Conservation (phyloP, 2,888 invertebrate species). For the Agrochola lychnidis region DNA sequence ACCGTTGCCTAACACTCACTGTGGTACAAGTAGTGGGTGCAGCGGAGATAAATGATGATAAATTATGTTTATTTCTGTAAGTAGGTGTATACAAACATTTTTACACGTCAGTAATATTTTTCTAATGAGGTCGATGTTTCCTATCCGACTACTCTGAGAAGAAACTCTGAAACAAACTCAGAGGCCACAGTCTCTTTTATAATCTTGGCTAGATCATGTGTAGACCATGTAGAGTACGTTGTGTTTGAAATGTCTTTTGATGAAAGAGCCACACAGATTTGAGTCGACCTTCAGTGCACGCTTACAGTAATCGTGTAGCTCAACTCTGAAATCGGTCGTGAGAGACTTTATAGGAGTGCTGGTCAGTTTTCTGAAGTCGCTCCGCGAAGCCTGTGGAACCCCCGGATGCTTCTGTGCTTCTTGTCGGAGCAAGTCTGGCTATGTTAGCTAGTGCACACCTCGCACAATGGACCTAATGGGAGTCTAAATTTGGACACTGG, state of each 20-base stretch:
- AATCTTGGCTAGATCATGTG: neutral
- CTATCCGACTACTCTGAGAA: too few species aligned
- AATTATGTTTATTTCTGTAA: neutral
- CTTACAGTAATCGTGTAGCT: neutral
- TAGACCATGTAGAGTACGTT: neutral
- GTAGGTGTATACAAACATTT: neutral
- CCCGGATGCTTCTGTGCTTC: neutral
- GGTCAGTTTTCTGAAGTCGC: too few species aligned
- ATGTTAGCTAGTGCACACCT: neutral
- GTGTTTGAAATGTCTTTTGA: neutral
- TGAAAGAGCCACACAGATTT: too few species aligned
- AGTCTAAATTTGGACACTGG: too few species aligned
- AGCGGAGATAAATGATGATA: constrained; percentile 22
- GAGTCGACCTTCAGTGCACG: too few species aligned
- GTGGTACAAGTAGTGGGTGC: constrained; percentile 15
- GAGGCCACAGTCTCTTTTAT: neutral
- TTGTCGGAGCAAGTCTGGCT: neutral
- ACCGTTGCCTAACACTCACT: constrained; percentile 75
- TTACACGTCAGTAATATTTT: too few species aligned
- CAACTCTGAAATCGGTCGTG: neutral
- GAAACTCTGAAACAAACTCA: neutral
- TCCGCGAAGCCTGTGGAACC: neutral
- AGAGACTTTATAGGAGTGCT: neutral
- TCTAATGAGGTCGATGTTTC: too few species aligned
- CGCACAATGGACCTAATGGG: neutral